These are phyloP conservation scores for Trematomus bernacchii DNA, from an alignment of 2,797 vertebrate genomes.

Conservation along the genomic window DNA sequence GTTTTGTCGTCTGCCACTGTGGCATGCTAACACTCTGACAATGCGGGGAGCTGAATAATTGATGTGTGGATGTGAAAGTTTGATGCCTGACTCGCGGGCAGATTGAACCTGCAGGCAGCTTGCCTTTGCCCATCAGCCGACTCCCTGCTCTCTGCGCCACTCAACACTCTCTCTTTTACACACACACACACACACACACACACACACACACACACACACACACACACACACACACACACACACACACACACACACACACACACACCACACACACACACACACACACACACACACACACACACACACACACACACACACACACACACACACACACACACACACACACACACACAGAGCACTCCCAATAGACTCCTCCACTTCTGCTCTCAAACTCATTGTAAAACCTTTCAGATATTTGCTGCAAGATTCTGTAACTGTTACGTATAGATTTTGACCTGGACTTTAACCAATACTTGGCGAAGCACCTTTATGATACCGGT, in stretches of 20 bases:
- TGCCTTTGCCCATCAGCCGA: slow-evolving; percentile 79
- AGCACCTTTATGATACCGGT: slow-evolving; percentile 28
- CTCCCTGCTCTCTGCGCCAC: slow-evolving; percentile 71
- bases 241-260: slow-evolving; percentile 16
- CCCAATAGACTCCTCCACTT: slow-evolving; percentile 61
- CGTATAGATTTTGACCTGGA: slow-evolving; percentile 46
- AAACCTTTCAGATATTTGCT: slow-evolving; percentile 72
- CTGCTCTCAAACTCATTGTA: slow-evolving; percentile 68
- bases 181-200: slow-evolving; percentile 13
- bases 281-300: slow-evolving; percentile 3
- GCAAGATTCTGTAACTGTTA: slow-evolving; percentile 67
- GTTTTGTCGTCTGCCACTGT: slow-evolving; percentile 77
- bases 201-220: slow-evolving; percentile 10
- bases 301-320: slow-evolving; percentile 39
- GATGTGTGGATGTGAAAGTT: slow-evolving; percentile 85
- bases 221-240: slow-evolving; percentile 7
- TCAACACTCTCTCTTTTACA: slow-evolving; percentile 48
- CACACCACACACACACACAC: slow-evolving; percentile 29
- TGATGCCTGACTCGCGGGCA: slow-evolving; percentile 85
- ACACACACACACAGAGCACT: slow-evolving; percentile 48
- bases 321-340: slow-evolving; percentile 46
- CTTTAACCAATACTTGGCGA: slow-evolving; percentile 42
- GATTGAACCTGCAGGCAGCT: slow-evolving; percentile 85
- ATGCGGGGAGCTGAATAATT: slow-evolving; percentile 83
- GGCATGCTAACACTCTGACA: slow-evolving; percentile 78